Conservation (phyloP, 2,113 vertebrate species). For the Butastur rufipennis region DNA sequence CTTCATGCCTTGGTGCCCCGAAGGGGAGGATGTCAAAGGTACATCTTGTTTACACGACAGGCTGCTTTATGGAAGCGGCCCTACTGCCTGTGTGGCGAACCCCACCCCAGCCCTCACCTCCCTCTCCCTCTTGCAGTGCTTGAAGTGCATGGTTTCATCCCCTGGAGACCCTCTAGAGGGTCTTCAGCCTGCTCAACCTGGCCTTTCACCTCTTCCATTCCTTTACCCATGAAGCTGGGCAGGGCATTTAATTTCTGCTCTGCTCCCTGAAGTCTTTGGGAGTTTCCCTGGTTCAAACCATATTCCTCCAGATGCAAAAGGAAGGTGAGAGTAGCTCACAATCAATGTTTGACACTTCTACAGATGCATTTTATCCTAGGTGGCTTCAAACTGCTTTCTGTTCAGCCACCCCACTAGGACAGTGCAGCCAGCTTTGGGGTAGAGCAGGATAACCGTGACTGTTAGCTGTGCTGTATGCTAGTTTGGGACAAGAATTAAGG, state of each 20-base stretch:
- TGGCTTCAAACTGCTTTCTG: background rate
- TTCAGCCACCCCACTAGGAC: background rate
- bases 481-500: slow-evolving; percentile 26
- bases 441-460: background rate
- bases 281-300: background rate
- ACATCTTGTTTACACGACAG: slow-evolving; percentile 67
- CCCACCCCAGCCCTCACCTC: background rate
- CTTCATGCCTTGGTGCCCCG: slow-evolving; percentile 48
- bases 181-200: background rate
- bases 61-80: slow-evolving; percentile 7
- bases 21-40: slow-evolving; percentile 51
- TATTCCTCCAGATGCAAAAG: background rate
- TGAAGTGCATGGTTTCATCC: background rate
- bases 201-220: background rate
- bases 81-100: background rate
- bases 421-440: background rate
- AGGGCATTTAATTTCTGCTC: background rate
- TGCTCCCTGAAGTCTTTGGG: background rate
- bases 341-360: background rate
- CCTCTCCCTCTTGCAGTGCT: background rate
- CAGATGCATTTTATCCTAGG: background rate
- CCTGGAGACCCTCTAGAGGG: background rate
- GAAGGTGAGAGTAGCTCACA: background rate
- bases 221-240: background rate
- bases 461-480: background rate